These are phyloP conservation scores for Bambusicola thoracicus DNA, from an alignment of 2,113 vertebrate species.

Conservation along the genomic window DNA sequence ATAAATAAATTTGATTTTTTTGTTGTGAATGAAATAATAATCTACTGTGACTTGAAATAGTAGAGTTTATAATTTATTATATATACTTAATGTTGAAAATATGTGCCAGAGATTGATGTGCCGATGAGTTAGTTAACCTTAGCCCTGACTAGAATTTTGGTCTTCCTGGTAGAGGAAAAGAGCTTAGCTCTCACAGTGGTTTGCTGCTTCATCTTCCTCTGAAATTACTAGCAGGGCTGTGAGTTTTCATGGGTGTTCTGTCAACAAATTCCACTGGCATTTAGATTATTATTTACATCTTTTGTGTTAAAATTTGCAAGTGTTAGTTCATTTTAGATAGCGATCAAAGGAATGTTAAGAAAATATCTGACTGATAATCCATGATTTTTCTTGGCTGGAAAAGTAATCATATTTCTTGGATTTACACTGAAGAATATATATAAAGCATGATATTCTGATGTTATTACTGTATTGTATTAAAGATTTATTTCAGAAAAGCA, in stretches of 20 bases:
- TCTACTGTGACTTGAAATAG: neutral
- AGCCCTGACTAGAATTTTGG: neutral
- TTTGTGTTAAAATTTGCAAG: neutral
- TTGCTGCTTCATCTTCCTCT: neutral
- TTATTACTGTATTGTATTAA: neutral
- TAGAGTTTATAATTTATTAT: neutral
- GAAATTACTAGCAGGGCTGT: neutral
- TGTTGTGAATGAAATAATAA: neutral
- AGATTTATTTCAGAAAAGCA: accelerated
- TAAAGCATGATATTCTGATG: neutral
- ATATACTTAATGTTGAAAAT: neutral
- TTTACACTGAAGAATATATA: neutral
- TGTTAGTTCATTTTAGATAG: neutral
- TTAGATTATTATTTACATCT: neutral
- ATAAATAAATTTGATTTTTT: neutral
- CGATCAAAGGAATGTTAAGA: neutral
- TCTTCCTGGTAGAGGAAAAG: neutral
- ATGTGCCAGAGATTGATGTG: neutral
- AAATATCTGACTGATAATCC: neutral
- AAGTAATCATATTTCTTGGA: neutral
- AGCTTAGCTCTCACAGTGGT: neutral
- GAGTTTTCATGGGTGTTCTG: neutral
- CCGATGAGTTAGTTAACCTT: neutral
- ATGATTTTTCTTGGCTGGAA: neutral
- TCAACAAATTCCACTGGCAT: neutral